These are phyloP conservation scores for Cotesia congregata DNA, from an alignment of 2,888 invertebrate genomes.

Conservation along the genomic window DNA sequence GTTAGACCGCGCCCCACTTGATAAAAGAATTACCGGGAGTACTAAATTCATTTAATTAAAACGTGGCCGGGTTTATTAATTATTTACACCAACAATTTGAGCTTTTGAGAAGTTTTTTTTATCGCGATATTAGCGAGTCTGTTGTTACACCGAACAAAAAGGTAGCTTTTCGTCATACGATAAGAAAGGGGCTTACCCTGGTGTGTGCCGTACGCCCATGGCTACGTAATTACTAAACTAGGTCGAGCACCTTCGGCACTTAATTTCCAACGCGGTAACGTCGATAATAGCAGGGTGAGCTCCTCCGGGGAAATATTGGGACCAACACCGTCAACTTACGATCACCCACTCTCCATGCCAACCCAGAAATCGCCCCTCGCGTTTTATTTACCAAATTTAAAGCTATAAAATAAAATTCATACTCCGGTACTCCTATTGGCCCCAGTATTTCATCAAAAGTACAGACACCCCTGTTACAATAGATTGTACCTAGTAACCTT, in stretches of 20 bases:
- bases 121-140: background rate
- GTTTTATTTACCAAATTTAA: background rate
- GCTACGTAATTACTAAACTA: constrained; percentile 43
- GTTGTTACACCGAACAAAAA: background rate
- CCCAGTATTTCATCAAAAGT: background rate
- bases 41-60: background rate
- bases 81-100: constrained; percentile 6
- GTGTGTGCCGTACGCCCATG: constrained; percentile 9
- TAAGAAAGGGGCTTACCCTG: background rate
- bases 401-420: background rate
- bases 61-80: background rate
- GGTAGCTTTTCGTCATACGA: background rate
- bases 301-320: background rate
- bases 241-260: constrained; percentile 45
- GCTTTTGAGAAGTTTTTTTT: background rate
- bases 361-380: background rate
- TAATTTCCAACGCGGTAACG: constrained; percentile 42
- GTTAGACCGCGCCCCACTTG: background rate
- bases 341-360: background rate
- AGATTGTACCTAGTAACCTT: background rate
- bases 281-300: constrained; percentile 16
- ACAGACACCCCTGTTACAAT: background rate
- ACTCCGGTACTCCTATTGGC: background rate
- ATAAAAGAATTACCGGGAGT: background rate
- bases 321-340: background rate